Evolutionary conservation across 2,113 vertebrate genomes (phyloP), one percentile per base, ranked within the genome.

Genomic region (Pangasianodon gigas): DNA sequence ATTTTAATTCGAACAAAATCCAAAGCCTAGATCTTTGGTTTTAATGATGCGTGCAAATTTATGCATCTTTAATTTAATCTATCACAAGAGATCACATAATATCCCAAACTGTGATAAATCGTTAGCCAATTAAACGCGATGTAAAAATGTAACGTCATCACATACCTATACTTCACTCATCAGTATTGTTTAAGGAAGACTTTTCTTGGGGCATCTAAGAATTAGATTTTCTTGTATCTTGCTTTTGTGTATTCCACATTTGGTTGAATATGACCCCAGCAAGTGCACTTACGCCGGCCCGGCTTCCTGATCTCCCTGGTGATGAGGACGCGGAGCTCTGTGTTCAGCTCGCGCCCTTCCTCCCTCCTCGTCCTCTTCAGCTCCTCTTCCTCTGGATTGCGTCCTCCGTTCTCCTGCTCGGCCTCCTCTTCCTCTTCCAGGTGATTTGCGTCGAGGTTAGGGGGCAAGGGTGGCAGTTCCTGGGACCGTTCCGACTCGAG

Each of bases 301-400:
- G 98, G 98, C 92, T 98, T 99, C 87, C 98, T 94, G 87, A 99
- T 99, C 93, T 99, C 98, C 94, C 96, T 98, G 95, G 96, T 97
- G 92, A 99, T 99, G 94, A 98, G 97, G 90, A 96, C 95, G 95
- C 96, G 94, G 81, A 99, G 95, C 89, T 99, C 97, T 60, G 95
- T 96, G 94, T 99, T 99, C 92, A 98, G 96, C 92, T 97, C 97
- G 1, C 96, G 94, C 81, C 96, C 97, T 93, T 97, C 97, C 21
- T 93, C 96, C 74, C 96, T 95, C 77, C 48, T 94, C 89, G 96
- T 0, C 87, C 96, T 97, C 95, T 97, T 98, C 90, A 97, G 97
- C 0, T 67, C 91, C 80, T 92, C 95, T 60, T 92, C 96, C 90
- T 95, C 94, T 0, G 90, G 91, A 71, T 94, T 94, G 93, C 91